Conservation (phyloP, 2,888 invertebrate species). For the Brachyptera risi region DNA sequence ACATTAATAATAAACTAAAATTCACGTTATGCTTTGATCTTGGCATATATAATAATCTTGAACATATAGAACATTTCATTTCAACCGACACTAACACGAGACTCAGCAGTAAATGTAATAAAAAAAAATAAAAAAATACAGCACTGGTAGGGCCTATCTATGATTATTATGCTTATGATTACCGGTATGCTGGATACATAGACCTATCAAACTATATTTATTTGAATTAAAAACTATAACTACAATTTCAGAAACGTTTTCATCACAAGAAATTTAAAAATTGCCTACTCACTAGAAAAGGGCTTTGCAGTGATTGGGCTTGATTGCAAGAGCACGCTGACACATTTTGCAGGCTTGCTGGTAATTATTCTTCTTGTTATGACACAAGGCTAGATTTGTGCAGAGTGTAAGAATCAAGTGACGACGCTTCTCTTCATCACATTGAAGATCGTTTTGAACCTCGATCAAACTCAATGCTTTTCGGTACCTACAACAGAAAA, state of each 20-base stretch:
- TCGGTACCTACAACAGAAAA: constrained; percentile 49
- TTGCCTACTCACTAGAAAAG: constrained; percentile 16
- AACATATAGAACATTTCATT: no score
- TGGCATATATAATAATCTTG: no score
- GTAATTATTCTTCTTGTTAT: constrained; percentile 44
- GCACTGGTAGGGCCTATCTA: no score
- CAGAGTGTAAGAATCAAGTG: constrained; percentile 62
- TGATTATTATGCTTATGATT: no score
- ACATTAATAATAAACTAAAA: no score
- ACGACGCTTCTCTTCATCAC: constrained; percentile 60
- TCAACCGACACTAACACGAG: neutral
- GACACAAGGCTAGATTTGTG: constrained; percentile 68
- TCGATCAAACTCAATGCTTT: constrained; percentile 61
- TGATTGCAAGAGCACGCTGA: neutral
- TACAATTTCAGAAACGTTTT: no score
- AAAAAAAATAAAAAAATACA: no score
- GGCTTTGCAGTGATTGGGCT: constrained; percentile 1
- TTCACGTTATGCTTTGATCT: no score
- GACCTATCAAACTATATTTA: no score
- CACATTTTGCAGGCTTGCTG: neutral
- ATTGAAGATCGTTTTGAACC: constrained; percentile 57
- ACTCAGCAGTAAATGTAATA: neutral
- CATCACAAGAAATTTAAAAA: no score
- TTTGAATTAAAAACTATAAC: no score
- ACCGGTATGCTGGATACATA: no score